Evolutionary conservation across 1,140 invertebrate species (phyloP).

Genomic region (Geopemphigus sp.): DNA sequence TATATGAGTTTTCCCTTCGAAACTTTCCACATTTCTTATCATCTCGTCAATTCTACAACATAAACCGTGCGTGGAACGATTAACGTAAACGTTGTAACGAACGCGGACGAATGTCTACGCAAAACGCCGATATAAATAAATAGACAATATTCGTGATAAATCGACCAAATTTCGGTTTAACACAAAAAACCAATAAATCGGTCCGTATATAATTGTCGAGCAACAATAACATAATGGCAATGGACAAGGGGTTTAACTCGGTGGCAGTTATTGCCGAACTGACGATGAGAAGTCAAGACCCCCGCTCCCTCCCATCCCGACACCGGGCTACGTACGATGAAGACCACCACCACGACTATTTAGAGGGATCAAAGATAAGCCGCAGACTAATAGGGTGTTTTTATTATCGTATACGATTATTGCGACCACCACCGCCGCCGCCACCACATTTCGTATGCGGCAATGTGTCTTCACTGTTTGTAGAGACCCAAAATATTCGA

Average conservation of each 20-base stretch:
- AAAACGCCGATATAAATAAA: not conserved
- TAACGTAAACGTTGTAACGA: not conserved
- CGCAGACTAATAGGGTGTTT: constrained; percentile 47
- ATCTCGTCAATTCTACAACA: constrained; percentile 45
- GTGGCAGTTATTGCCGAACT: constrained; percentile 14
- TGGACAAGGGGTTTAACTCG: constrained; percentile 28
- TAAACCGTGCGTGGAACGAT: not conserved
- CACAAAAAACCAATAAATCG: constrained; percentile 39
- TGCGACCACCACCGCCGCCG: not conserved
- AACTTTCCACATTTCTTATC: constrained; percentile 42
- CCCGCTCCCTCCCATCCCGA: not conserved
- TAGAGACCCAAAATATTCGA: constrained; percentile 16
- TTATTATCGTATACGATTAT: constrained; percentile 43
- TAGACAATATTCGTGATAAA: not conserved
- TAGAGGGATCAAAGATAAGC: constrained; percentile 48
- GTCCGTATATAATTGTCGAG: not conserved
- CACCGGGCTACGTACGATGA: no score
- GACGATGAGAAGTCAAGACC: constrained; percentile 44
- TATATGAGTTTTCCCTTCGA: constrained; percentile 37
- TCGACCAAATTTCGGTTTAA: constrained; percentile 2
- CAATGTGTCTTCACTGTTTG: constrained; percentile 35
- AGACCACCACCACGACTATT: constrained; percentile 29
- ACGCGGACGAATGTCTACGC: not conserved
- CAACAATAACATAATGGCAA: constrained; percentile 5
- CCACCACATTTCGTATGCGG: constrained; percentile 2